Base-by-base conservation (phyloP, 1,140 invertebrate species). In the Rhizoglyphus robini region DNA sequence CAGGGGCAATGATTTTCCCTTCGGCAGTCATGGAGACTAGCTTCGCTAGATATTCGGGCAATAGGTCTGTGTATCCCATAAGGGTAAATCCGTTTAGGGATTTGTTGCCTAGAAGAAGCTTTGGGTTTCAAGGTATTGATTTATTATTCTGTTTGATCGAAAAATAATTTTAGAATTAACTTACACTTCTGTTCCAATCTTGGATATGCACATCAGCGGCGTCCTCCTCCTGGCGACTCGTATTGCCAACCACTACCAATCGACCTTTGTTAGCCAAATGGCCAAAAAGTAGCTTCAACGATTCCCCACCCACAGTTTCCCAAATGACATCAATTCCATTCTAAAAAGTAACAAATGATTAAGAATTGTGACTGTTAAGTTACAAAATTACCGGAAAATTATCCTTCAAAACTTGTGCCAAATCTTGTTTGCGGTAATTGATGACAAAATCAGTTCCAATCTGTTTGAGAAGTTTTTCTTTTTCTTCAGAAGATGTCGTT, bases 401-500 rank as follows among this genome's bases (percentile, higher is more conserved):
- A 5, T 41, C 11, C 30, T 31, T 58, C 3, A 63, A 23, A 13
- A 49, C 46, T 23, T 63, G 3, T 13, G 8, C 67, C n/a, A 77
- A 32, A 51, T 70, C 70, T 70, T 76, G 74, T 49, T 72, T 75
- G 47, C 70, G 73, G 69, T 77, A 77, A 51, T 77, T 75, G 4
- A 76, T 70, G 11, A 74, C 70, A 27, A 74, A 66, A 65, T 76
- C 73, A 71, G 72, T 74, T 8, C 75, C 75, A 31, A 65, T 67
- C 68, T 73, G 74, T 72, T 74, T 74, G 18, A 78, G 68, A 65
- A 76, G 74, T 59, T 75, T 65, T 5, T 73, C 74, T 71, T 78
- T 78, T 8, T 76, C 74, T 66, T 74, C 72, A 63, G 72, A 70
- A 20, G 76, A 78, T 67, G 76, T 77, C 36, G 75, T 76, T 31